Base-by-base conservation (phyloP, 1,140 invertebrate genomes). In the Trichonephila inaurata region DNA sequence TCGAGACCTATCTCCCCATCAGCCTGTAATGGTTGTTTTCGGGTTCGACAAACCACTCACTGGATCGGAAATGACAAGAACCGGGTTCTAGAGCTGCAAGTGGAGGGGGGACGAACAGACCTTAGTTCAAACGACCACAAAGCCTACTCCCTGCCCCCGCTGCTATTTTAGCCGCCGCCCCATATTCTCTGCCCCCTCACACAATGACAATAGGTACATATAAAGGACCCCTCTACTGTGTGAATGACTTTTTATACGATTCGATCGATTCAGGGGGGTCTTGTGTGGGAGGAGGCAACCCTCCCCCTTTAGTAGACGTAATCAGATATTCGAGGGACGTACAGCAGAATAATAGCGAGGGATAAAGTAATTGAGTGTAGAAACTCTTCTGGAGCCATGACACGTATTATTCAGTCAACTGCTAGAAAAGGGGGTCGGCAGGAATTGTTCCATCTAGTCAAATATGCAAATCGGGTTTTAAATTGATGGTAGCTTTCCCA, bases 61-160 rank as follows among this genome's bases (percentile, higher is more conserved):
- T 81, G 51, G 86, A 93, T 93, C 85, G 92, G 92, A 93, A 93
- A 93, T 93, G 92, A 93, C 92, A 93, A 92, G 91, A 62, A 87
- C 40, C 28, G 92, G 92, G 40, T n/a, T 86, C 86, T 44, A 66
- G 81, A 60, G 90, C 44, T 24, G 24, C 90, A 60, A 89, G 40
- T 18, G n/a, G 60, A 87, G 69, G 64, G 69, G 89, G 69, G n/a
- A 24, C 5, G 6, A 81, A 7, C 21, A 24, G 51, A 60, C 83
- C 51, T 7, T 40, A 24, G 85, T 64, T 33, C 85, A 28, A 3
- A 33, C 72, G 72, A 85, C 86, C 86, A 88, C 62, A 85, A 61
- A 58, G 28, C 88, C 83, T 16, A 85, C 64, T 44, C 64, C 88
- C 40, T 77, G 33, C 28, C 24, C 72, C 33, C 72, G 14, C 72